A percentile compares a stretch with the other conserved stretches of the same genome.
These are phyloP conservation scores for Aporophyla nigra DNA, from an alignment of 2,888 invertebrate genomes.

Conservation along the genomic window DNA sequence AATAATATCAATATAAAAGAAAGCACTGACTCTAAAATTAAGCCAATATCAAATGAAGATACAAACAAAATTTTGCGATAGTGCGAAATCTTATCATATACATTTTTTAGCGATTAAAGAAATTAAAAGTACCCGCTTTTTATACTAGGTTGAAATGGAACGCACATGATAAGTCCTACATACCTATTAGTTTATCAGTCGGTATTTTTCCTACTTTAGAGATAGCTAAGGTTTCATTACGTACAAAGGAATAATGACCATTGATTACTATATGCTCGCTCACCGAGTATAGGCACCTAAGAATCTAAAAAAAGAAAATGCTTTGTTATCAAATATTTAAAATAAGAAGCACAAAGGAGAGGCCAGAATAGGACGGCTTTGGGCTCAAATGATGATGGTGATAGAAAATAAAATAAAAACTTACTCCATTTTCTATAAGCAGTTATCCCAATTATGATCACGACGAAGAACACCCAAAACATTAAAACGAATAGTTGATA, in stretches of 20 bases:
- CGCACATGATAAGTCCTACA: slow-evolving; percentile 6
- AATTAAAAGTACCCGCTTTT: background rate
- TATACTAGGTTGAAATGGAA: slow-evolving; percentile 5
- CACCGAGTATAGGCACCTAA: background rate
- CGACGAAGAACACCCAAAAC: slow-evolving; percentile 55
- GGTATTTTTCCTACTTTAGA: slow-evolving; percentile 22
- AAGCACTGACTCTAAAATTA: slow-evolving; percentile 8
- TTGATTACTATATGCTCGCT: background rate
- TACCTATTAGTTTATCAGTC: background rate
- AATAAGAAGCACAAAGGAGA: background rate
- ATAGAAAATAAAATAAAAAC: slow-evolving; percentile 13
- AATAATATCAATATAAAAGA: background rate
- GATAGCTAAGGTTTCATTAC: background rate
- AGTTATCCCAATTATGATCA: slow-evolving; percentile 27
- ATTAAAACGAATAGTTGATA: slow-evolving; percentile 48
- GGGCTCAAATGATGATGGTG: too few relatives aligned
- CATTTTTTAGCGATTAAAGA: slow-evolving; percentile 12
- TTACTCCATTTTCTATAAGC: slow-evolving; percentile 45
- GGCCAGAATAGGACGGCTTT: too few relatives aligned
- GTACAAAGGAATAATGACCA: background rate
- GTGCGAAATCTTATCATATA: slow-evolving; percentile 41
- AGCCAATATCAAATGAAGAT: slow-evolving; percentile 13
- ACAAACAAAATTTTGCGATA: slow-evolving; percentile 14
- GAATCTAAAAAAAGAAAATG: too few relatives aligned
- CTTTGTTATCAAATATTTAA: background rate